Evolutionary conservation across 2,113 vertebrate genomes (phyloP), one percentile per base, ranked within the genome.

Genomic region (Tursiops truncatus): DNA sequence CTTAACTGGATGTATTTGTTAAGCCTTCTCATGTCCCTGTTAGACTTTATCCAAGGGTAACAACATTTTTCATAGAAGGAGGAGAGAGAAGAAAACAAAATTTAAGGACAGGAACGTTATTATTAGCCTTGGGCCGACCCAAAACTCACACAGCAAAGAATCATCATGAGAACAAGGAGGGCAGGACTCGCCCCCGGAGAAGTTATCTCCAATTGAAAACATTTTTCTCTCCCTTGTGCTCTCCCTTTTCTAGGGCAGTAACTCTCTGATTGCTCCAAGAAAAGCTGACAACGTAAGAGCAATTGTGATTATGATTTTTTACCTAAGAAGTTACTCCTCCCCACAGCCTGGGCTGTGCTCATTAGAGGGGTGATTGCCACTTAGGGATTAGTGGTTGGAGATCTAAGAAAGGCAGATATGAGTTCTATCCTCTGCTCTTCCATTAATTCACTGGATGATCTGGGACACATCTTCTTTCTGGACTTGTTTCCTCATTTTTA

Each of bases 131-230:
- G 26, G 17, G 58, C 83, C 65, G 36, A 62, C 23, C 33, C 53
- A 91, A 53, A 96, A 71, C 62, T 86, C 68, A 56, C 0, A 31
- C 3, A 90, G 67, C 12, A 80, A 94, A 94, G 81, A 80, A 83
- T 56, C 92, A 82, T 73, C n/a, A 4, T 0, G 67, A 96, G 71
- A 85, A 87, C 23, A 12, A 60, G 65, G 60, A 63, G 33, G 13
- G 41, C 23, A 74, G 28, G 28, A 62, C 67, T 38, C 67, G 15
- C 82, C 71, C 11, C 44, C 36, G n/a, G 70, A 73, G 33, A 76
- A 63, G 79, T 77, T 63, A 85, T 79, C 44, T 94, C 63, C 89
- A 88, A 25, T 28, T 91, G 76, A 95, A 96, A 85, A 81, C 33
- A 88, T 90, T 89, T 96, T 73, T 62, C 47, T 70, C 33, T 41